These are phyloP conservation scores for Mesoclemmys tuberculata DNA, from an alignment of 2,113 vertebrate genomes.

Conservation along the genomic window DNA sequence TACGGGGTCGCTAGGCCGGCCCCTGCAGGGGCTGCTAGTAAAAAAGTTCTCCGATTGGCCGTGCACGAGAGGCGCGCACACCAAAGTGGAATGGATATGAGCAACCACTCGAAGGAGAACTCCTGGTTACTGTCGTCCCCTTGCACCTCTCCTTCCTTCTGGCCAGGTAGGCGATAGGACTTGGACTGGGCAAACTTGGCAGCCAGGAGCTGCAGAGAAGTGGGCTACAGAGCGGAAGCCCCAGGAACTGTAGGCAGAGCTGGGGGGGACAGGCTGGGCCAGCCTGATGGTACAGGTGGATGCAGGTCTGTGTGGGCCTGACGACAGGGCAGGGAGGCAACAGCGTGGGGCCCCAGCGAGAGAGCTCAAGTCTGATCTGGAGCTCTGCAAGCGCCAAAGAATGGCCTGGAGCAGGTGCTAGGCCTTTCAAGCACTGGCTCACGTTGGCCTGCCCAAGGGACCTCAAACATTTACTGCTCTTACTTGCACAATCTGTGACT, in stretches of 20 bases:
- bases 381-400: background rate
- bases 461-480: background rate
- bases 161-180: background rate
- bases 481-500: background rate
- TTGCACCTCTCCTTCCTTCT: background rate
- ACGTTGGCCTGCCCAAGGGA: background rate
- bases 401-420: background rate
- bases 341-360: too few relatives aligned
- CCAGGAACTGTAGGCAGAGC: background rate
- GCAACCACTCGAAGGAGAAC: too few relatives aligned
- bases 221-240: background rate
- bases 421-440: background rate
- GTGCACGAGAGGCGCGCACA: too few relatives aligned
- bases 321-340: background rate
- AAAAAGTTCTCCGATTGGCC: too few relatives aligned
- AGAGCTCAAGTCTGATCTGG: too few relatives aligned
- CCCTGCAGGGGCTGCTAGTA: too few relatives aligned
- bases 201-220: background rate
- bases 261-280: background rate
- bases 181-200: background rate
- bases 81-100: too few relatives aligned
- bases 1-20: too few relatives aligned
- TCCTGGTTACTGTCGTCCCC: background rate
- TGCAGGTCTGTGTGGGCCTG: background rate
- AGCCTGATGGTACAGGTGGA: background rate